Percentiles rank a stretch among this genome's conserved stretches.
Conservation (phyloP, 2,113 vertebrate species). For the Datnioides undecimradiatus region DNA sequence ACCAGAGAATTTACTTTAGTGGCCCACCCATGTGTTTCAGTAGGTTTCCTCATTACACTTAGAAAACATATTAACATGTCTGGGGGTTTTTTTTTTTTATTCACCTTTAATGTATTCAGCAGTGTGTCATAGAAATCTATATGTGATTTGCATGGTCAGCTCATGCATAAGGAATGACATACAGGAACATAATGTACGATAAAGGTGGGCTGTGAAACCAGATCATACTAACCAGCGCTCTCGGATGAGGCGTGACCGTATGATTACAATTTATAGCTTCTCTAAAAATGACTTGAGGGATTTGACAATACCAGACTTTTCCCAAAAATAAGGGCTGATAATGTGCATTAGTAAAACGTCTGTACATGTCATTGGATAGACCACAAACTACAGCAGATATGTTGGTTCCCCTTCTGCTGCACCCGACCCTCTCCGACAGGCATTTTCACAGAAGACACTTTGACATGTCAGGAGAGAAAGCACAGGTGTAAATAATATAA, state of each 20-base stretch:
- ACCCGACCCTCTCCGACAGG: not conserved
- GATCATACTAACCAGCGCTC: constrained; percentile 5
- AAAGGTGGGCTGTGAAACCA: constrained; percentile 27
- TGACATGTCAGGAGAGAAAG: not conserved
- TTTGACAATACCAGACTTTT: not conserved
- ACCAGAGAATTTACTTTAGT: not conserved
- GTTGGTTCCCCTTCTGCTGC: not conserved
- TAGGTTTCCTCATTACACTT: not conserved
- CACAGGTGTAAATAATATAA: constrained; percentile 7
- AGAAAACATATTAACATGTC: constrained; percentile 2
- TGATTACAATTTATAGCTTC: not conserved
- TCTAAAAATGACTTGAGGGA: not conserved
- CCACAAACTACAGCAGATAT: not conserved
- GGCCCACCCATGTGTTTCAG: not conserved
- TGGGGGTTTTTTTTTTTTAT: not conserved
- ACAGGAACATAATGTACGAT: constrained; percentile 12
- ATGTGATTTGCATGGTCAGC: constrained; percentile 22
- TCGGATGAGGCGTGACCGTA: not conserved
- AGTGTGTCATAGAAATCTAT: not conserved
- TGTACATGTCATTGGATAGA: not conserved
- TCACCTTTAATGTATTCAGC: constrained; percentile 23
- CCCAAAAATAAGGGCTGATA: not conserved
- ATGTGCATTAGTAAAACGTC: not conserved
- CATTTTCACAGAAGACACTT: not conserved
- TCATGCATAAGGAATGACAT: constrained; percentile 32